A percentile compares a stretch with the other conserved stretches of the same genome.
These are phyloP conservation scores for Prionailurus bengalensis DNA, from an alignment of 2,113 vertebrate species.

Conservation along the genomic window DNA sequence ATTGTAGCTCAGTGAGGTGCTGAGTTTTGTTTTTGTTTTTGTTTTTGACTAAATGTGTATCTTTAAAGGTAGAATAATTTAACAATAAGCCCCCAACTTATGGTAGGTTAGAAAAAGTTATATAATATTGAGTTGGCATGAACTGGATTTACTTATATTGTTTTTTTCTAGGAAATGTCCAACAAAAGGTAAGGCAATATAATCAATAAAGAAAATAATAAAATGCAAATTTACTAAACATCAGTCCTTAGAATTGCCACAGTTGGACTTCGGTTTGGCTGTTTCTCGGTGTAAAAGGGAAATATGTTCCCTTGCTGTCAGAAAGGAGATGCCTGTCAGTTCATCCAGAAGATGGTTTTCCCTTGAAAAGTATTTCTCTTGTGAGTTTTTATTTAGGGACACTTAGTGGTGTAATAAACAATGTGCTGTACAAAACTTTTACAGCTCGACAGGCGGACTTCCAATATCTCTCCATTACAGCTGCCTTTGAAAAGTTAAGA, in stretches of 20 bases:
- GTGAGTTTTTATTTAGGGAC: slow-evolving; percentile 14
- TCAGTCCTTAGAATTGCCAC: not conserved
- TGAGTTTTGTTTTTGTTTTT: not conserved
- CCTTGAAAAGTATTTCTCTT: not conserved
- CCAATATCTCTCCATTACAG: not conserved
- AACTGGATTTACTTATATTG: not conserved
- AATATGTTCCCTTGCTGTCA: not conserved
- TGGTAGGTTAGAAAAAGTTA: not conserved
- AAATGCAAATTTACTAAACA: not conserved
- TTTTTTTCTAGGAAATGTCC: not conserved
- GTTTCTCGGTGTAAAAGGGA: not conserved
- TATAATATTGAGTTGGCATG: not conserved
- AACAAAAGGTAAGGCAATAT: not conserved
- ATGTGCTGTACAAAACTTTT: not conserved
- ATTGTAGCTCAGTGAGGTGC: not conserved
- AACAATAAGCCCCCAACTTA: not conserved
- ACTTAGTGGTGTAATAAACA: not conserved
- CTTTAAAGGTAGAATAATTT: slow-evolving; percentile 30
- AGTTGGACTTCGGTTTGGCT: not conserved
- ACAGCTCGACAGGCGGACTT: not conserved
- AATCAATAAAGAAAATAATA: not conserved
- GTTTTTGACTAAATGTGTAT: not conserved
- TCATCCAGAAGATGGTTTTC: not conserved
- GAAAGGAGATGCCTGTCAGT: not conserved
- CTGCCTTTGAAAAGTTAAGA: not conserved